Percentiles rank a stretch among this genome's conserved stretches.
Evolutionary conservation across 2,888 invertebrate genomes (phyloP).

Genomic region (Drosophila koepferae): DNA sequence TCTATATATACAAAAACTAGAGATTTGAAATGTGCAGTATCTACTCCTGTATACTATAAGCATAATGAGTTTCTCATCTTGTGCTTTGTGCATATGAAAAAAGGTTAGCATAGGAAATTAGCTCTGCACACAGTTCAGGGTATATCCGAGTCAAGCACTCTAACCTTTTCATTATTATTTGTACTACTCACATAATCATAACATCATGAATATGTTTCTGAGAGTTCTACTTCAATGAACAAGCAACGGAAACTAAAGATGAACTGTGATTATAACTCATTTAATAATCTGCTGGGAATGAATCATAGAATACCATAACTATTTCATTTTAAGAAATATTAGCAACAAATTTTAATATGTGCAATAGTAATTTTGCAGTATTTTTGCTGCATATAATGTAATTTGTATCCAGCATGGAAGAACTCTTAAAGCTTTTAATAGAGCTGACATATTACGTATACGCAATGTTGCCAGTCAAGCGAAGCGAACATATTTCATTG

Average conservation of each 20-base stretch:
- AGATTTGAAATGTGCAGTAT: not conserved
- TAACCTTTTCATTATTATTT: not conserved
- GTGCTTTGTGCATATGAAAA: not conserved
- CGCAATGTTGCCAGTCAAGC: constrained; percentile 16
- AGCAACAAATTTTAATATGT: too few species aligned
- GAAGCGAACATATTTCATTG: constrained; percentile 19
- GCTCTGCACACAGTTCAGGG: not conserved
- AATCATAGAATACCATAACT: too few species aligned
- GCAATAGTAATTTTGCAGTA: not conserved
- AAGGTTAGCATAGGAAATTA: not conserved
- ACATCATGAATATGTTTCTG: not conserved
- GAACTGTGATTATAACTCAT: too few species aligned
- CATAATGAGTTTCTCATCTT: not conserved
- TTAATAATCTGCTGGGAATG: too few species aligned
- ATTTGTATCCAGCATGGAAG: not conserved
- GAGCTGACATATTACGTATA: constrained; percentile 33
- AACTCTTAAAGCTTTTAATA: not conserved
- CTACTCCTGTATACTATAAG: not conserved
- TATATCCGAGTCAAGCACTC: not conserved
- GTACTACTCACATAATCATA: not conserved
- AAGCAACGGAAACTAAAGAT: not conserved
- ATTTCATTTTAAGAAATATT: too few species aligned
- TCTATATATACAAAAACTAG: not conserved
- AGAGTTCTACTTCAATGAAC: not conserved
- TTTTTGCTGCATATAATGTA: not conserved